These are phyloP conservation scores for Uropetala carovei DNA, from an alignment of 2,888 invertebrate genomes.

Conservation along the genomic window DNA sequence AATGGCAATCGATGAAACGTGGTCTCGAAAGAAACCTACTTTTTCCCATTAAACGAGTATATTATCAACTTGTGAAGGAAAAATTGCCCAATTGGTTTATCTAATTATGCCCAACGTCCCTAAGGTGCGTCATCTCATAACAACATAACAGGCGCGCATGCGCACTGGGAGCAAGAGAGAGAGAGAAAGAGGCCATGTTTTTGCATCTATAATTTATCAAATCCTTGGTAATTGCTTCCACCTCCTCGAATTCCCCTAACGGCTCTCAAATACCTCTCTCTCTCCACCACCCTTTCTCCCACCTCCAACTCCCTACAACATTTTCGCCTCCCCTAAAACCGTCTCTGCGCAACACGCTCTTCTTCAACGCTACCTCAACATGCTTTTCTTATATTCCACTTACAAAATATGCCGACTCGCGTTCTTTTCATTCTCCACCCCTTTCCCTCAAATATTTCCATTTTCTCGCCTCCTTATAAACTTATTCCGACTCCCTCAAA, in stretches of 20 bases:
- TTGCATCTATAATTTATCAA: conserved; percentile 21
- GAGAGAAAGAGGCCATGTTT: background rate
- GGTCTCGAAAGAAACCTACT: too few species aligned
- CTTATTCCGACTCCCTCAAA: too few species aligned
- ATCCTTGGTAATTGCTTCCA: background rate
- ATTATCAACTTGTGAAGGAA: background rate
- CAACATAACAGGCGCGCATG: background rate
- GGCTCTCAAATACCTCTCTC: background rate
- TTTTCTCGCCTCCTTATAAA: too few species aligned
- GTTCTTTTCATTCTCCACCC: background rate
- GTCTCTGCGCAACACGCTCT: background rate
- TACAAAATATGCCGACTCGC: background rate
- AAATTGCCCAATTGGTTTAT: background rate
- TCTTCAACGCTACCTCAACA: background rate
- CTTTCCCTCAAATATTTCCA: too few species aligned
- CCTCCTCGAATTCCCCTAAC: conserved; percentile 8
- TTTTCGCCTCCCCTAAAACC: too few species aligned
- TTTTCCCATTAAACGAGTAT: background rate
- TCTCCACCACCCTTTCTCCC: too few species aligned
- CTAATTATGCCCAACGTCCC: background rate
- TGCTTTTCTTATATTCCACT: background rate
- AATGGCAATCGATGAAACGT: too few species aligned
- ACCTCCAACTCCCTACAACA: too few species aligned
- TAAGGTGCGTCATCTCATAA: background rate
- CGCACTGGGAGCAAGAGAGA: background rate